These are phyloP conservation scores for Myripristis murdjan DNA, from an alignment of 2,797 vertebrate genomes.

Conservation along the genomic window DNA sequence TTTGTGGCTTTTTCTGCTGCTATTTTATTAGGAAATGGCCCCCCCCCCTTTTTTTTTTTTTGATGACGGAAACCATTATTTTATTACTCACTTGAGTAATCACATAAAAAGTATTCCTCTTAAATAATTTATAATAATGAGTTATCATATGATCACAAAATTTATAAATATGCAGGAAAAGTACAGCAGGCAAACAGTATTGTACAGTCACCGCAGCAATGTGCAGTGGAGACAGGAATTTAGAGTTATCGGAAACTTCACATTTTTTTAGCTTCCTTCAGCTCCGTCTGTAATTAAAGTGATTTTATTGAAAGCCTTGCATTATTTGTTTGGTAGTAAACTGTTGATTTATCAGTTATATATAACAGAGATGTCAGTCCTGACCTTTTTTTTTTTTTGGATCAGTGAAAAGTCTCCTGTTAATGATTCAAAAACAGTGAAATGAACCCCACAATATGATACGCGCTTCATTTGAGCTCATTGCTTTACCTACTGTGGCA, in stretches of 20 bases:
- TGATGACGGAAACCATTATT: conserved; percentile 23
- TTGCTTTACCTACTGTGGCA: conserved; percentile 5
- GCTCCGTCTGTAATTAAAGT: conserved; percentile 10
- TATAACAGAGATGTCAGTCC: neutral
- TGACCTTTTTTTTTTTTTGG: neutral
- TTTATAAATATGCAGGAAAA: conserved; percentile 23
- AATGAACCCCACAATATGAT: conserved; percentile 9
- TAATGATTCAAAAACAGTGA: neutral
- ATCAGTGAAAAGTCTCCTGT: neutral
- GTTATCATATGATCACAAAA: conserved; percentile 27
- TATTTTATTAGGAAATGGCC: conserved; percentile 26
- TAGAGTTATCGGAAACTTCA: too few species aligned
- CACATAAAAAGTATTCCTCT: conserved; percentile 39
- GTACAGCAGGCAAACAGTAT: neutral
- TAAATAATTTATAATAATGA: conserved; percentile 33
- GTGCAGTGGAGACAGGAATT: neutral
- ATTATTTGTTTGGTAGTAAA: neutral
- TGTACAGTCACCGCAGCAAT: conserved; percentile 14
- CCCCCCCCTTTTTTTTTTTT: conserved; percentile 23
- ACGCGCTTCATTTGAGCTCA: conserved; percentile 6
- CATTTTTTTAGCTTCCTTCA: too few species aligned
- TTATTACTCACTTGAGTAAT: conserved; percentile 43
- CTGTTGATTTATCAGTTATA: neutral
- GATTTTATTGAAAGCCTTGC: neutral
- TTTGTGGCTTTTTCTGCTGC: conserved; percentile 10